A percentile compares a stretch with the other conserved stretches of the same genome.
phyloP scores from a whole-genome alignment of 2,888 invertebrate species.

The Protophormia terraenovae region DNA sequence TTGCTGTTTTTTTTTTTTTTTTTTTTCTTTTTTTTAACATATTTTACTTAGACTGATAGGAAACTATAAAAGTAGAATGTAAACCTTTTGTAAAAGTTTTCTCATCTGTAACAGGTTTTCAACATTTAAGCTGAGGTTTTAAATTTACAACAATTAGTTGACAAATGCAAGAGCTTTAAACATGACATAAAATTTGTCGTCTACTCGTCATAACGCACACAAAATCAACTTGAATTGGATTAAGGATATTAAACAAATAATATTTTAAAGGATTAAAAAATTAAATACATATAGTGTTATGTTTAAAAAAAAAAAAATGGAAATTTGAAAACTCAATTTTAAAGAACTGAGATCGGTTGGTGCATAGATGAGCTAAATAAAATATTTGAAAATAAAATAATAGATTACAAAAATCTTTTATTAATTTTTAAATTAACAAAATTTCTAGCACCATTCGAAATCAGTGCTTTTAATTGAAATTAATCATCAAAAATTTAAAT shows the following conservation, averaged over 20 bases:
- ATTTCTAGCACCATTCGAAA: conserved; percentile 73
- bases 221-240: background rate
- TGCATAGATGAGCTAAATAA: conserved; percentile 70
- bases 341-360: conserved; percentile 72
- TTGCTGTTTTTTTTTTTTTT: background rate
- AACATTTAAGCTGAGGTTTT: conserved; percentile 71
- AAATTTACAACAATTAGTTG: conserved; percentile 67
- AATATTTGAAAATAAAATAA: conserved; percentile 45
- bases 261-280: conserved; percentile 29
- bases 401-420: background rate
- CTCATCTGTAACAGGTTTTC: conserved; percentile 72
- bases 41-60: conserved; percentile 32
- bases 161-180: conserved; percentile 60
- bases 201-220: background rate
- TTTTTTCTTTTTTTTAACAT: background rate
- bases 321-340: conserved; percentile 62
- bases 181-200: conserved; percentile 45
- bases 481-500: conserved; percentile 39
- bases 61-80: conserved; percentile 68
- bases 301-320: background rate
- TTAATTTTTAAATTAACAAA: conserved; percentile 51
- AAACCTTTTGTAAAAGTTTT: conserved; percentile 70
- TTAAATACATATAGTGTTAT: background rate
- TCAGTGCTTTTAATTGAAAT: conserved; percentile 72
- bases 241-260: conserved; percentile 17